phyloP scores from a whole-genome alignment of 2,797 vertebrate species.

The Cheirogaleus major region DNA sequence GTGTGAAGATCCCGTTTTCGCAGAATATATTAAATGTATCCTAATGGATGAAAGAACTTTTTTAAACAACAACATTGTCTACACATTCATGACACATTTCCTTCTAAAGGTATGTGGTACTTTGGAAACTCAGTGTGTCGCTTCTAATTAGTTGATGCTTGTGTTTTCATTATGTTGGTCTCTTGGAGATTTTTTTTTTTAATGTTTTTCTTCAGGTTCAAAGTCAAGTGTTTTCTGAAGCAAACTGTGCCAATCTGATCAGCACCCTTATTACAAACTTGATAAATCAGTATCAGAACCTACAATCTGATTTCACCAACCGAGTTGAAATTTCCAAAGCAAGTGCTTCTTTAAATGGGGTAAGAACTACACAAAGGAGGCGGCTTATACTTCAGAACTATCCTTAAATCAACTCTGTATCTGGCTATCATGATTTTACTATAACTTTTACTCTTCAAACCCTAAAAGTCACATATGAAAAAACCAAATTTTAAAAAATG shows the following conservation, averaged over 20 bases:
- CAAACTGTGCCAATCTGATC: conserved; percentile 96
- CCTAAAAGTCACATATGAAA: neutral
- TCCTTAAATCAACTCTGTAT: neutral
- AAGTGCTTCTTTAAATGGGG: conserved; percentile 95
- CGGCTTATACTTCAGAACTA: neutral
- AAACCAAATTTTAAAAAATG: neutral
- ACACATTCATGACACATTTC: conserved; percentile 97
- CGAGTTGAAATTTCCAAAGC: conserved; percentile 95
- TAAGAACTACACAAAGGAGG: conserved; percentile 80
- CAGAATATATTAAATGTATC: conserved; percentile 98
- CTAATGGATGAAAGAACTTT: conserved; percentile 98
- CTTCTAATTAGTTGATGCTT: neutral
- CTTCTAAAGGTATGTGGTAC: conserved; percentile 91
- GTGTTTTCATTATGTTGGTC: neutral
- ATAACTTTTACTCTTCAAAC: neutral
- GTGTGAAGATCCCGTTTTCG: conserved; percentile 97
- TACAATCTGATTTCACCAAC: conserved; percentile 94
- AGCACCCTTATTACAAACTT: conserved; percentile 95
- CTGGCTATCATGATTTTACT: neutral
- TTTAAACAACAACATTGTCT: conserved; percentile 95
- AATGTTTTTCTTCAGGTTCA: conserved; percentile 86
- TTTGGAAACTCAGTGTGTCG: neutral
- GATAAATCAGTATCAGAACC: conserved; percentile 95
- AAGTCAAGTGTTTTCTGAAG: conserved; percentile 97
- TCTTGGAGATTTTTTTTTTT: conserved; percentile 29